Conservation (phyloP, 1,140 invertebrate genomes). For the Brachionus koreanus region DNA sequence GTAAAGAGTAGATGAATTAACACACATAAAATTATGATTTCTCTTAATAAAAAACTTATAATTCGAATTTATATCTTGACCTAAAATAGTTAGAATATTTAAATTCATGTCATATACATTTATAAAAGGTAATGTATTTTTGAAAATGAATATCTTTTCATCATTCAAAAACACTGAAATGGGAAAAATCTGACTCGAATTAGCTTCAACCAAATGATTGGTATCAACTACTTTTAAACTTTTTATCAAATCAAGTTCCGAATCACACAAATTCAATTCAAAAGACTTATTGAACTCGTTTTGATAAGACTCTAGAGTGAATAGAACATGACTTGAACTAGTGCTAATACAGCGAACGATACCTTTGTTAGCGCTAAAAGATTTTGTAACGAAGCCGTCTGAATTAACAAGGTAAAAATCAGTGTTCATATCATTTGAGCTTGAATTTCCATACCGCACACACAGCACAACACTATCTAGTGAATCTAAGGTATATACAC, state of each 20-base stretch:
- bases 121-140: conserved; percentile 22
- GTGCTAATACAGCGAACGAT: conserved; percentile 8
- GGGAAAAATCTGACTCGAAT: not conserved
- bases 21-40: conserved; percentile 3
- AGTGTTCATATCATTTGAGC: not conserved
- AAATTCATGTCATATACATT: conserved; percentile 36
- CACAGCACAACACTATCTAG: not conserved
- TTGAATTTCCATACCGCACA: not conserved
- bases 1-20: not conserved
- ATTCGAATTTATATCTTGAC: conserved; percentile 9
- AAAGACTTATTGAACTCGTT: not conserved
- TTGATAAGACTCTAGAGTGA: not conserved
- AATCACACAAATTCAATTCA: conserved; percentile 7
- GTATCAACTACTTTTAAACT: not conserved
- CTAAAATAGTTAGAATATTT: conserved; percentile 1
- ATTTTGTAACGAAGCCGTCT: not conserved
- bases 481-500: not conserved
- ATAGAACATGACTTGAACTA: not conserved
- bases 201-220: not conserved
- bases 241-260: not conserved
- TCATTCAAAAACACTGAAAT: not conserved
- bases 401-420: not conserved
- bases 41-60: conserved; percentile 14
- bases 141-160: conserved; percentile 7
- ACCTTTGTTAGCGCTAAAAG: not conserved